Evolutionary conservation across 2,797 vertebrate genomes (phyloP).

Genomic region (Enteromius trimaculatus): DNA sequence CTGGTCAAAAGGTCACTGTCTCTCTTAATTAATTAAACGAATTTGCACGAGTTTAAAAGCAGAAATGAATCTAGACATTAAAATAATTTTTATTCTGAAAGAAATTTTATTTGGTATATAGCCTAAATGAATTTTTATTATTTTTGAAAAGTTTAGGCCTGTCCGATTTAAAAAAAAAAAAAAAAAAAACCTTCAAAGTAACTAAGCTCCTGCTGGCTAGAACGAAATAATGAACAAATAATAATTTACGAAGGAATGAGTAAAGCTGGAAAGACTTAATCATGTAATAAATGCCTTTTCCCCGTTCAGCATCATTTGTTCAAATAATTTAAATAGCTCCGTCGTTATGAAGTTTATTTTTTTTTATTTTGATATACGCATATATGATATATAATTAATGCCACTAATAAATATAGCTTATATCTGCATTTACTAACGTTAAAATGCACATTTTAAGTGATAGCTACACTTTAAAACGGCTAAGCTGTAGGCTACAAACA

Average conservation of each 20-base stretch:
- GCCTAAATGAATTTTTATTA: not conserved
- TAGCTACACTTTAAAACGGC: not conserved
- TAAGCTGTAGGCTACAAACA: not conserved
- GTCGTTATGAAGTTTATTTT: not conserved
- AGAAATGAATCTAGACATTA: not conserved
- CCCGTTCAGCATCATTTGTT: not conserved
- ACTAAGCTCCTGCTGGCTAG: not conserved
- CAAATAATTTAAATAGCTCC: not conserved
- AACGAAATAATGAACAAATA: not conserved
- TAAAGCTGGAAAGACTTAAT: not conserved
- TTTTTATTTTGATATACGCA: not conserved
- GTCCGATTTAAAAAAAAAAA: not conserved
- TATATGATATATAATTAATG: not conserved
- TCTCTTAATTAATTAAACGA: conserved; percentile 7
- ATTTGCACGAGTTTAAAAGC: not conserved
- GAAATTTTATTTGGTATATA: not conserved
- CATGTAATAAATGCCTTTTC: not conserved
- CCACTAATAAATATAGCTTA: not conserved
- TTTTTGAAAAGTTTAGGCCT: not conserved
- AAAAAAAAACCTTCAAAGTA: not conserved
- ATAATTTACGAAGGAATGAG: not conserved
- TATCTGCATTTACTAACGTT: not conserved
- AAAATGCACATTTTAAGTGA: not conserved
- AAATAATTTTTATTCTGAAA: not conserved
- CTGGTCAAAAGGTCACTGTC: conserved; percentile 15